A percentile compares a stretch with the other conserved stretches of the same genome.
Conservation (phyloP, 2,113 vertebrate species). For the Megalops atlanticus region DNA sequence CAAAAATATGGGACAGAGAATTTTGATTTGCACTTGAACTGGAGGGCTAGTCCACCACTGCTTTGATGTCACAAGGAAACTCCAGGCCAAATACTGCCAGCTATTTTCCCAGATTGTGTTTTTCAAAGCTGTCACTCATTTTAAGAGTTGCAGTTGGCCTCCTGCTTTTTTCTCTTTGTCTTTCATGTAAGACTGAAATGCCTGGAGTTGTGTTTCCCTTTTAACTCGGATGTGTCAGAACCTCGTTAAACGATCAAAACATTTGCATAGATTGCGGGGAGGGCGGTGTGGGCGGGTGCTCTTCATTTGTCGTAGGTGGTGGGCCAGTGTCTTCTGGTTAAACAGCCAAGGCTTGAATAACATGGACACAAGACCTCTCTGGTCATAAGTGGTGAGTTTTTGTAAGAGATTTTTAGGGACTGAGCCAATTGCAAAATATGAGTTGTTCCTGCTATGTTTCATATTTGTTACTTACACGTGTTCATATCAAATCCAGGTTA, state of each 20-base stretch:
- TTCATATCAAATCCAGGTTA: background rate
- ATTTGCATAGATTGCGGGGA: slow-evolving; percentile 28
- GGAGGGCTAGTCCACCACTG: background rate
- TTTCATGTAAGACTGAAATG: slow-evolving; percentile 18
- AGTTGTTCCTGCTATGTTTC: background rate
- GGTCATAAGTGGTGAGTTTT: background rate
- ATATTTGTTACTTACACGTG: background rate
- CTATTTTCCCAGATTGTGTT: background rate
- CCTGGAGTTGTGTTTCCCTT: slow-evolving; percentile 27
- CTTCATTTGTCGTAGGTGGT: slow-evolving; percentile 36
- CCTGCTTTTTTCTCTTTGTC: slow-evolving; percentile 3
- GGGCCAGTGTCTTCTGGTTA: slow-evolving; percentile 28
- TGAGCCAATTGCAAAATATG: background rate
- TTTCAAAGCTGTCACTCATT: background rate
- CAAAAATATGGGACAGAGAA: background rate
- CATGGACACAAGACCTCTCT: slow-evolving; percentile 13
- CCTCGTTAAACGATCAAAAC: slow-evolving; percentile 29
- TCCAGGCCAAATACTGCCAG: slow-evolving; percentile 25
- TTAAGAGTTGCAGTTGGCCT: background rate
- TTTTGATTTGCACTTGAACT: background rate
- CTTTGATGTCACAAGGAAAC: slow-evolving; percentile 20
- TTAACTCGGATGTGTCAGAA: slow-evolving; percentile 38
- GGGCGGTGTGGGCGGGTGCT: background rate
- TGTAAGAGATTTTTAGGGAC: too few species aligned
- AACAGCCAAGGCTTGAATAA: slow-evolving; percentile 29